Percentiles rank a stretch among this genome's conserved stretches.
Evolutionary conservation across 2,888 invertebrate genomes (phyloP).

Genomic region (Endomychus coccineus): DNA sequence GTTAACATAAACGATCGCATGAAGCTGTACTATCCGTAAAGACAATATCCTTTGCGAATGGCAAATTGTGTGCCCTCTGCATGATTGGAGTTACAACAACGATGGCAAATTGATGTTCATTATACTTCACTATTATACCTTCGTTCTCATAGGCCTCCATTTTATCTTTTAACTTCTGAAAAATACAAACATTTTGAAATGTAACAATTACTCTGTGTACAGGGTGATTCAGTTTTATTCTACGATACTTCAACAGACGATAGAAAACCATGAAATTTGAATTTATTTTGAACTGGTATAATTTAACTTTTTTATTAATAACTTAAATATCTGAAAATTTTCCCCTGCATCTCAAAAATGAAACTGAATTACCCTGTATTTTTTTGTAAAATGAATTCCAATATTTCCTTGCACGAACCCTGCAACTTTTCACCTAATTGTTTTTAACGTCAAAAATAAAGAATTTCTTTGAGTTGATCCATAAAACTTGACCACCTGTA

Average conservation of each 20-base stretch:
- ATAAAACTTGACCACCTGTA: not conserved
- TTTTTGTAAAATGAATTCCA: too few relatives aligned
- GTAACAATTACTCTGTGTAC: not conserved
- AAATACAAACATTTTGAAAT: slow-evolving; percentile 1
- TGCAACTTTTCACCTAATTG: too few relatives aligned
- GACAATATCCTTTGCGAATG: slow-evolving; percentile 6
- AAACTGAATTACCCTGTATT: too few relatives aligned
- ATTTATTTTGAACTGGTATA: not conserved
- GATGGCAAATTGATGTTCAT: slow-evolving; percentile 5
- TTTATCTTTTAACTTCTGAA: slow-evolving; percentile 3
- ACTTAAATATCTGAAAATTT: too few relatives aligned
- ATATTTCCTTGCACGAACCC: too few relatives aligned
- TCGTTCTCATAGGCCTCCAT: slow-evolving; percentile 4
- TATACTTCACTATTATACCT: slow-evolving; percentile 5
- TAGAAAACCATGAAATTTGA: not conserved
- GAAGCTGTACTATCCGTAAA: slow-evolving; percentile 6
- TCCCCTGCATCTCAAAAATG: not conserved
- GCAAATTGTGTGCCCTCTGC: slow-evolving; percentile 6
- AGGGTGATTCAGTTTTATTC: not conserved
- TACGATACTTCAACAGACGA: not conserved
- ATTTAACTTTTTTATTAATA: not conserved
- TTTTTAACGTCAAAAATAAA: too few relatives aligned
- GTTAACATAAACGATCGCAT: slow-evolving; percentile 5
- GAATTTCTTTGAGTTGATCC: not conserved
- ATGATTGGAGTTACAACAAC: slow-evolving; percentile 4